Evolutionary conservation across 1,140 invertebrate genomes (phyloP).

Genomic region (Drosophila nikananu): DNA sequence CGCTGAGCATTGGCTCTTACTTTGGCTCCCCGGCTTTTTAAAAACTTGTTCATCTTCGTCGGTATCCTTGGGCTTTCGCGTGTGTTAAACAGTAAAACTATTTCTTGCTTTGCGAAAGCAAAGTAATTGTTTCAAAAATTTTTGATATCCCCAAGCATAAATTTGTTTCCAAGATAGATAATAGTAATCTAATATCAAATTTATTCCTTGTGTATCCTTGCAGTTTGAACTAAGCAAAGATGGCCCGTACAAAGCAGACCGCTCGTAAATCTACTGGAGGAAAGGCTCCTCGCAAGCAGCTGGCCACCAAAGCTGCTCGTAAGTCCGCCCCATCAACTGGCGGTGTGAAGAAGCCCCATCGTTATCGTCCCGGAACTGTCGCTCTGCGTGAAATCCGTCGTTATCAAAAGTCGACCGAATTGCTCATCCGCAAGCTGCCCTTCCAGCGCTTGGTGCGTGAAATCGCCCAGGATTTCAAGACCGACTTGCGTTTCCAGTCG

Average conservation of each 20-base stretch:
- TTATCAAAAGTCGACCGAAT: constrained; percentile 94
- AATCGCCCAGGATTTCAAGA: constrained; percentile 94
- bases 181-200: neutral
- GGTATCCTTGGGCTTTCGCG: neutral
- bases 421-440: constrained; percentile 93
- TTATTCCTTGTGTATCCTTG: neutral
- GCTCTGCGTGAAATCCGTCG: constrained; percentile 94
- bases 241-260: constrained; percentile 95
- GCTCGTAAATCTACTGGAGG: constrained; percentile 94
- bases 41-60: neutral
- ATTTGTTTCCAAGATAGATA: too few relatives aligned
- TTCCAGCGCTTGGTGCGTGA: constrained; percentile 95
- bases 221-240: constrained; percentile 62
- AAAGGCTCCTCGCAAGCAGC: constrained; percentile 94
- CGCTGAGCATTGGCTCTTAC: constrained; percentile 52
- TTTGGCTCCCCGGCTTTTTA: constrained; percentile 2
- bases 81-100: neutral
- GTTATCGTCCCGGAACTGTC: constrained; percentile 93
- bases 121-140: neutral
- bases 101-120: neutral
- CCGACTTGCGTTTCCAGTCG: constrained; percentile 92
- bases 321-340: constrained; percentile 91
- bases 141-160: neutral
- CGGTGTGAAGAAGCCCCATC: constrained; percentile 92
- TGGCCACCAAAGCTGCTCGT: constrained; percentile 93